Percentiles rank a stretch among this genome's conserved stretches.
Evolutionary conservation across 2,888 invertebrate genomes (phyloP).

Genomic region (Eremobia ochroleuca): DNA sequence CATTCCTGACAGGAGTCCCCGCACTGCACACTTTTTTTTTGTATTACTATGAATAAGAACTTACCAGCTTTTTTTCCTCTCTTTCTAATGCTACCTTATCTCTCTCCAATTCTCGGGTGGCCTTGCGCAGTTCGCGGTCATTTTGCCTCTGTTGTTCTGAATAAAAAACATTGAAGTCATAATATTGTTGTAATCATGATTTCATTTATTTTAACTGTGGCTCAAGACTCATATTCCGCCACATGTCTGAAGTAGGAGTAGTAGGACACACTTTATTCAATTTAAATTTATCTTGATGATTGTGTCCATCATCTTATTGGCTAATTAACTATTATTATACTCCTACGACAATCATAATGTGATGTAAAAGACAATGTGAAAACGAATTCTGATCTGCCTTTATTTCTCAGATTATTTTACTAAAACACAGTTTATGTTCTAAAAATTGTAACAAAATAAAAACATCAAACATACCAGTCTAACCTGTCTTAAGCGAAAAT

Average conservation of each 20-base stretch:
- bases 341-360: conserved; percentile 17
- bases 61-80: conserved; percentile 97
- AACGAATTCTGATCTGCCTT: background rate
- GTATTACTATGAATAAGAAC: conserved; percentile 48
- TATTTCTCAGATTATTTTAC: background rate
- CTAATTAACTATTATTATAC: conserved; percentile 4
- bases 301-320: background rate
- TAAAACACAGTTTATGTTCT: background rate
- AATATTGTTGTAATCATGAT: background rate
- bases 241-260: conserved; percentile 1
- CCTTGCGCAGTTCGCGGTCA: conserved; percentile 95
- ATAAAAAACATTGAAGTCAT: conserved; percentile 68
- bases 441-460: background rate
- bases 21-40: background rate
- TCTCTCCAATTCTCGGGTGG: conserved; percentile 95
- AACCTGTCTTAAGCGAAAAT: background rate
- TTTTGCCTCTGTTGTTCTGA: conserved; percentile 96
- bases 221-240: background rate
- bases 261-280: background rate
- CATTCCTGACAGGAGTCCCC: no score
- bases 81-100: conserved; percentile 95
- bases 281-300: background rate
- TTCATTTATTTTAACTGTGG: background rate
- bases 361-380: background rate
- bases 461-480: background rate